A percentile compares a stretch with the other conserved stretches of the same genome.
Evolutionary conservation across 2,888 invertebrate species (phyloP).

Genomic region (Parapristionchus giblindavisi): DNA sequence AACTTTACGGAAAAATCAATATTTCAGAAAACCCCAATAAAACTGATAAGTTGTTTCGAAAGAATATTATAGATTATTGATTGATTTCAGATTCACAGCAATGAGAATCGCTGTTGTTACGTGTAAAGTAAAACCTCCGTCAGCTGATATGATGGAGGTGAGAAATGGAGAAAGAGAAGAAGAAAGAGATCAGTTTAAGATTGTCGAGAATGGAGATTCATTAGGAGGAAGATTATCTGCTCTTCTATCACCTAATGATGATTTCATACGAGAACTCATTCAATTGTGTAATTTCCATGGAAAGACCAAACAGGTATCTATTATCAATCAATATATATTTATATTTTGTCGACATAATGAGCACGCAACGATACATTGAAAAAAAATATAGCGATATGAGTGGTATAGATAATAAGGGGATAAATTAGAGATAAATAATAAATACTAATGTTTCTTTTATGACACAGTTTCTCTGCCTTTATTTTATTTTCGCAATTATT

Average conservation of each 20-base stretch:
- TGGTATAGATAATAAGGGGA: too few species aligned
- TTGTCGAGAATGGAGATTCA: neutral
- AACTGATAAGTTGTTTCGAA: too few species aligned
- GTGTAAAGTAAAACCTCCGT: conserved; percentile 68
- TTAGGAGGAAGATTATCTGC: conserved; percentile 40
- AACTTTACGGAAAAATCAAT: neutral
- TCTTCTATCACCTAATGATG: conserved; percentile 53
- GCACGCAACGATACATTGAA: too few species aligned
- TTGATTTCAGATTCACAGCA: conserved; percentile 59
- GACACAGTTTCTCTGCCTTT: neutral
- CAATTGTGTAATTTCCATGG: conserved; percentile 64
- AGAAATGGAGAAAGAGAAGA: neutral
- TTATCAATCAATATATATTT: neutral
- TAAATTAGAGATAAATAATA: neutral
- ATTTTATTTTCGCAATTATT: too few species aligned
- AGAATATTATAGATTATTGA: neutral
- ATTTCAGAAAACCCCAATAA: conserved; percentile 22
- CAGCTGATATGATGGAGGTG: conserved; percentile 48
- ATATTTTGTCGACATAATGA: too few species aligned
- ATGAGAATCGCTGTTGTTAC: conserved; percentile 69
- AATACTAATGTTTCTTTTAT: neutral
- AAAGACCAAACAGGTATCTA: conserved; percentile 57
- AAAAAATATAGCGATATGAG: too few species aligned
- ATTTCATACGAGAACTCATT: conserved; percentile 63
- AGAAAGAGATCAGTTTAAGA: neutral